Evolutionary conservation across 2,888 invertebrate species (phyloP).

Genomic region (Oxystoma pomonae): DNA sequence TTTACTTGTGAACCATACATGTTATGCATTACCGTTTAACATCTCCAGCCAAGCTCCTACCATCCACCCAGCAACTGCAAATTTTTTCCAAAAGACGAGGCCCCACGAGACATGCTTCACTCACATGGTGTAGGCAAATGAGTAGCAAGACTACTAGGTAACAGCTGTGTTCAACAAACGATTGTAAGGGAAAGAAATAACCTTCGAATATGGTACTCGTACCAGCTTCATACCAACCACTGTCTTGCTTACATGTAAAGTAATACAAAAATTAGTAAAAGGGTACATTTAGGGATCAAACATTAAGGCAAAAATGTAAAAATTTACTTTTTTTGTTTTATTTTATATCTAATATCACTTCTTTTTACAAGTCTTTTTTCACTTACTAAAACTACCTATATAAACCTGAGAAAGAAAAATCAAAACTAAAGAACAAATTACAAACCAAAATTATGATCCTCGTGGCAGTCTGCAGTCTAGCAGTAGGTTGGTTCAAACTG

Average conservation of each 20-base stretch:
- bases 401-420: too few relatives aligned
- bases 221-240: slow-evolving; percentile 20
- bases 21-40: not conserved
- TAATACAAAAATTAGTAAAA: slow-evolving; percentile 38
- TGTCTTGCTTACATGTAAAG: slow-evolving; percentile 39
- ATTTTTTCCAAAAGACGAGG: not conserved
- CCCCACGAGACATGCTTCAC: not conserved
- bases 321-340: slow-evolving; percentile 28
- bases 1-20: too few relatives aligned
- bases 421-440: slow-evolving; percentile 31
- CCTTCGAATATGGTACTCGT: slow-evolving; percentile 20
- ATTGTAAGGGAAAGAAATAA: slow-evolving; percentile 18
- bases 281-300: slow-evolving; percentile 26
- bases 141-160: slow-evolving; percentile 15
- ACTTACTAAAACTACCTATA: not conserved
- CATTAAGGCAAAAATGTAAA: slow-evolving; percentile 4
- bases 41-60: not conserved
- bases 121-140: not conserved
- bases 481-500: slow-evolving; percentile 38
- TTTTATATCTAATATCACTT: slow-evolving; percentile 30
- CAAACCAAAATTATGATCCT: slow-evolving; percentile 41
- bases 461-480: slow-evolving; percentile 28
- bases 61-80: not conserved
- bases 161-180: slow-evolving; percentile 17
- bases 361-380: slow-evolving; percentile 2